A percentile compares a stretch with the other conserved stretches of the same genome.
Conservation (phyloP, 1,140 invertebrate genomes). For the Atta texana region DNA sequence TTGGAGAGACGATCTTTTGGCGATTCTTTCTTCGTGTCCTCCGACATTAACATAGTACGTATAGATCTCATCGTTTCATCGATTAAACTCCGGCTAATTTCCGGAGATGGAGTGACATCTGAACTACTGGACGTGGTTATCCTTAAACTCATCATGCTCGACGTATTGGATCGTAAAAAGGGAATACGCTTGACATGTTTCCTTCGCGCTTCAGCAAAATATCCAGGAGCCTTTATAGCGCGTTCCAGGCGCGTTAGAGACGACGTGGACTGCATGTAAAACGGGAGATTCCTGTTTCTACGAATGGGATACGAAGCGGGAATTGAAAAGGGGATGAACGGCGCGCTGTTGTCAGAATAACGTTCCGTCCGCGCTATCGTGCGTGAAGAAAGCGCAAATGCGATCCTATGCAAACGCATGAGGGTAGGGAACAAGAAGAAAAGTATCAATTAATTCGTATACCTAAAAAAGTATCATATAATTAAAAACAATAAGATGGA, state of each 20-base stretch:
- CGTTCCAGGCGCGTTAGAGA: constrained; percentile 29
- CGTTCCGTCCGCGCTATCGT: constrained; percentile 76
- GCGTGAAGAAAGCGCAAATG: constrained; percentile 77
- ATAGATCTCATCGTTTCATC: constrained; percentile 21
- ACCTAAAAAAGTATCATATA: background rate
- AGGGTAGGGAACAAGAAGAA: constrained; percentile 75
- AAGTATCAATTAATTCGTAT: constrained; percentile 67
- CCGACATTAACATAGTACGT: background rate
- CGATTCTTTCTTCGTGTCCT: background rate
- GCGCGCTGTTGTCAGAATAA: constrained; percentile 79
- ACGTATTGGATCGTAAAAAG: constrained; percentile 25
- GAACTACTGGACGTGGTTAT: background rate
- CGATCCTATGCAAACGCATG: constrained; percentile 79
- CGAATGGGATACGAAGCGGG: constrained; percentile 63
- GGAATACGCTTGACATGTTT: constrained; percentile 28
- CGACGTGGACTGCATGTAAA: background rate
- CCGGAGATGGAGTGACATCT: constrained; percentile 1
- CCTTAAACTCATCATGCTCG: constrained; percentile 12
- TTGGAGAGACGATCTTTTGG: constrained; percentile 82
- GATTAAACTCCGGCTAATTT: constrained; percentile 1
- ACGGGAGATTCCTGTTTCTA: constrained; percentile 4
- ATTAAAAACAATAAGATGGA: background rate
- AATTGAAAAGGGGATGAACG: constrained; percentile 47
- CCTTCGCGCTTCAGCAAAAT: background rate
- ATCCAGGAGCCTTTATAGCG: constrained; percentile 5